Conservation (phyloP, 2,113 vertebrate genomes). For the Hydrochoerus hydrochaeris region DNA sequence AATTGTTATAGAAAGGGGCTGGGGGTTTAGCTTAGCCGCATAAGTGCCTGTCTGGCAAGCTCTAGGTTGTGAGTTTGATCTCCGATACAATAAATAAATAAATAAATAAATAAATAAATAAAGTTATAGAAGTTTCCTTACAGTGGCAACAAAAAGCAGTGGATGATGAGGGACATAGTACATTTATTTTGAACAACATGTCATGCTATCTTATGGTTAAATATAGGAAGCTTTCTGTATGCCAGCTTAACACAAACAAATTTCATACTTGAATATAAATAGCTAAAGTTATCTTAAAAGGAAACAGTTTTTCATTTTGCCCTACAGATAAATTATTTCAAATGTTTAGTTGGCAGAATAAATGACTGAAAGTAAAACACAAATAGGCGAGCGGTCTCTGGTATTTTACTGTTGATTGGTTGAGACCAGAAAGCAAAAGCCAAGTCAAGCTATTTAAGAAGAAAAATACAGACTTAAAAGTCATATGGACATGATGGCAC, state of each 20-base stretch:
- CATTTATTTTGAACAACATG: not conserved
- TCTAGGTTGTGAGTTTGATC: too few species aligned
- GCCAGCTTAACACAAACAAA: not conserved
- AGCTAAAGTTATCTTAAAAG: not conserved
- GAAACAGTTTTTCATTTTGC: not conserved
- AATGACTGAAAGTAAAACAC: not conserved
- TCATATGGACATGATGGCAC: not conserved
- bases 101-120: too few species aligned
- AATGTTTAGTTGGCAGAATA: not conserved
- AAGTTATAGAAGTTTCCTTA: not conserved
- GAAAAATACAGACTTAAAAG: not conserved
- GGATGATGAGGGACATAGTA: not conserved
- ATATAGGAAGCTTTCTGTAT: not conserved
- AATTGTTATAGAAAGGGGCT: too few species aligned
- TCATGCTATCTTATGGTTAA: not conserved
- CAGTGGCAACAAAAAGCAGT: not conserved
- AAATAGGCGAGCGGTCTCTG: not conserved
- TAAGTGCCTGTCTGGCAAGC: too few species aligned
- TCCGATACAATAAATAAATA: too few species aligned
- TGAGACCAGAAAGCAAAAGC: not conserved
- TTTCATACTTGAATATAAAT: not conserved
- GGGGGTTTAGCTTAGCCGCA: too few species aligned
- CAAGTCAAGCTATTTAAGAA: not conserved
- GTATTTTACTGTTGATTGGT: not conserved
- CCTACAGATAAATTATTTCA: not conserved